These are phyloP conservation scores for Eristalis tenax DNA, from an alignment of 2,888 invertebrate species.

Conservation along the genomic window DNA sequence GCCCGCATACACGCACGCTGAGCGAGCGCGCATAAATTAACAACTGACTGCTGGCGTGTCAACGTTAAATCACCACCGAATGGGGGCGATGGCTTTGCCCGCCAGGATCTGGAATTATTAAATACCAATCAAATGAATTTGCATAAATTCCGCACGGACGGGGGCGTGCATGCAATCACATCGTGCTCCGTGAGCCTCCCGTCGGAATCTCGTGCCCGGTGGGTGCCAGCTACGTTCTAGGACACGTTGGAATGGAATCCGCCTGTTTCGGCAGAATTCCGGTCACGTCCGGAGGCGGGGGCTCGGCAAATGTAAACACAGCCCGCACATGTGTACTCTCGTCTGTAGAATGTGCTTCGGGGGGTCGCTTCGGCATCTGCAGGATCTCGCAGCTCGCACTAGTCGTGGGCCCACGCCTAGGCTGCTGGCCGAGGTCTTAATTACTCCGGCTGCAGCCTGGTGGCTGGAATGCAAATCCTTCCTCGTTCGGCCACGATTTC, in stretches of 20 bases:
- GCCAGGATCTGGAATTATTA: conserved; percentile 54
- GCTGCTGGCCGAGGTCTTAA: conserved; percentile 19
- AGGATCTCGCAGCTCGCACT: background rate
- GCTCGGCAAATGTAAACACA: conserved; percentile 7
- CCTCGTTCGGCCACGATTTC: conserved; percentile 1
- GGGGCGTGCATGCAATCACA: conserved; percentile 54
- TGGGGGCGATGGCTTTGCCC: background rate
- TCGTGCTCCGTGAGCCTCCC: conserved; percentile 20
- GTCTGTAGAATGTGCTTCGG: conserved; percentile 5
- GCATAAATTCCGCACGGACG: conserved; percentile 49
- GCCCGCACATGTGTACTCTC: conserved; percentile 17
- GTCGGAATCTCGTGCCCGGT: background rate
- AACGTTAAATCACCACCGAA: conserved; percentile 19
- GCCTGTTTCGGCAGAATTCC: conserved; percentile 19
- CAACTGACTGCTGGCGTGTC: conserved; percentile 28
- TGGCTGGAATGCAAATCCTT: conserved; percentile 11
- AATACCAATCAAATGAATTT: conserved; percentile 68
- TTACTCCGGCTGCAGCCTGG: background rate
- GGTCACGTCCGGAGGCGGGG: conserved; percentile 26
- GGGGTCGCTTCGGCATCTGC: background rate
- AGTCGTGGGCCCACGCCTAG: background rate
- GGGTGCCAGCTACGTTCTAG: background rate
- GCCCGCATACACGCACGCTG: conserved; percentile 38
- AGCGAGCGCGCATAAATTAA: conserved; percentile 63
- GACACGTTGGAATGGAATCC: background rate